Percentiles rank a stretch among this genome's conserved stretches.
phyloP scores from a whole-genome alignment of 2,797 vertebrate genomes.

The Loris lydekkerianus region DNA sequence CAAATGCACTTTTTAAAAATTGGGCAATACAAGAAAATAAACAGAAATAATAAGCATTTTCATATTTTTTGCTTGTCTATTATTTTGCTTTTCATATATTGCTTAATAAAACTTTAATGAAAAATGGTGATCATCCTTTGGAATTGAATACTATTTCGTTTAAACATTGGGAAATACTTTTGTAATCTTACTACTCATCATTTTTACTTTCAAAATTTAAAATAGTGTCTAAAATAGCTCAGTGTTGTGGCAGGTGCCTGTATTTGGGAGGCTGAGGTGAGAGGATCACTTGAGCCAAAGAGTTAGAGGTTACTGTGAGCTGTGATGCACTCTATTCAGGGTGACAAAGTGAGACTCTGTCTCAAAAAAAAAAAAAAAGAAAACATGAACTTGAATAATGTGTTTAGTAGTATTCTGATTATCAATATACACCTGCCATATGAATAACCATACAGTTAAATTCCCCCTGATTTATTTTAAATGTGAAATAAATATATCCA shows the following conservation, averaged over 20 bases:
- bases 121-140: not conserved
- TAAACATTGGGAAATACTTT: conserved; percentile 44
- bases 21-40: not conserved
- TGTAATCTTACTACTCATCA: not conserved
- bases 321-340: too few species aligned
- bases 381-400: not conserved
- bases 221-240: too few species aligned
- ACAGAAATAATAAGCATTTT: conserved; percentile 43
- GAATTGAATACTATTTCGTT: conserved; percentile 25
- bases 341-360: too few species aligned
- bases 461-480: not conserved
- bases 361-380: not conserved
- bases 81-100: not conserved
- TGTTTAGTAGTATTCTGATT: not conserved
- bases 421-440: not conserved
- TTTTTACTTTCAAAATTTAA: conserved; percentile 54
- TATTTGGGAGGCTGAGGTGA: too few species aligned
- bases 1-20: not conserved
- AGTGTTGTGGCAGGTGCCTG: too few species aligned
- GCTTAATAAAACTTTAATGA: not conserved
- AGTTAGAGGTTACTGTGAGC: too few species aligned
- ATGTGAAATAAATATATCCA: not conserved
- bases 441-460: not conserved
- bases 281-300: too few species aligned
- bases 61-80: not conserved